These are phyloP conservation scores for Pygmarrhopalites habei DNA, from an alignment of 1,140 invertebrate species.

Conservation along the genomic window DNA sequence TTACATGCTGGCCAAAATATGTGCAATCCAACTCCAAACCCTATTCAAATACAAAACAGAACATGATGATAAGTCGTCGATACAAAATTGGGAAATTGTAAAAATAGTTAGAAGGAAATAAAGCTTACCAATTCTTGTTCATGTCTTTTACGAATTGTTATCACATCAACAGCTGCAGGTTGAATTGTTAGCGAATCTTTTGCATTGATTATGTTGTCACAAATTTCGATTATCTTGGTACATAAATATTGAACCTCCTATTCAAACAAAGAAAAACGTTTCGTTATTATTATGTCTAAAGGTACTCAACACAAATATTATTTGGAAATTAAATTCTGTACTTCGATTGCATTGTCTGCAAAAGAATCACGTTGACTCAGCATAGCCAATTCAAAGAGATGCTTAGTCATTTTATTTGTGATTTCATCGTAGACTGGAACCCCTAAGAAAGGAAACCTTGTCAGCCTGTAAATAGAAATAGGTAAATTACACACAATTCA, in stretches of 20 bases:
- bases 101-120: no score
- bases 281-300: no score
- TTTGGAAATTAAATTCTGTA: slow-evolving; percentile 1
- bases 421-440: slow-evolving; percentile 31
- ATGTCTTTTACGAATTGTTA: slow-evolving; percentile 33
- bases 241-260: slow-evolving; percentile 38
- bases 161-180: slow-evolving; percentile 35
- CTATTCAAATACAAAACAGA: no score
- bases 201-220: slow-evolving; percentile 30
- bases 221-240: slow-evolving; percentile 37
- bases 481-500: no score
- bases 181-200: slow-evolving; percentile 35
- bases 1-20: no score
- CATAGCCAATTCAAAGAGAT: slow-evolving; percentile 36
- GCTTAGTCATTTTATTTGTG: slow-evolving; percentile 28
- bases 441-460: slow-evolving; percentile 34
- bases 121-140: slow-evolving; percentile 35
- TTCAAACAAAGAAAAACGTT: no score
- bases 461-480: no score
- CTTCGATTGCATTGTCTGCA: slow-evolving; percentile 38
- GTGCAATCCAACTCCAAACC: no score
- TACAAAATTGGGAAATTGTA: no score
- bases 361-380: slow-evolving; percentile 34
- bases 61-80: no score
- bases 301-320: background rate